These are phyloP conservation scores for Saccostrea cuccullata DNA, from an alignment of 1,140 invertebrate genomes.

Conservation along the genomic window DNA sequence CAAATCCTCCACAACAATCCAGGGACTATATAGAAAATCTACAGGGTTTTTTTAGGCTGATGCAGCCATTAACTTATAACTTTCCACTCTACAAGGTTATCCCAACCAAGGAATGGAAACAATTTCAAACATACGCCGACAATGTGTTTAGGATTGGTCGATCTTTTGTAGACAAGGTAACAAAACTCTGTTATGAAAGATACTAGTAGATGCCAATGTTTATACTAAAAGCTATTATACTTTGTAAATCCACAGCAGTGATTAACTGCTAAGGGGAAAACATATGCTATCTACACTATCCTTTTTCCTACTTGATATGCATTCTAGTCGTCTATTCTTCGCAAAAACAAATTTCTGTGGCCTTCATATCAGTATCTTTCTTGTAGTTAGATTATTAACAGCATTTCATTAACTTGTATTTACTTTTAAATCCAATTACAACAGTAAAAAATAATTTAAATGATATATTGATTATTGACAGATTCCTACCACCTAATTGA, in stretches of 20 bases:
- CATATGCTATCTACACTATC: too few species aligned
- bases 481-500: too few species aligned
- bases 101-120: slow-evolving; percentile 73
- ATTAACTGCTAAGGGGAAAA: too few species aligned
- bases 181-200: background rate
- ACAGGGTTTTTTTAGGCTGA: slow-evolving; percentile 74
- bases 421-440: too few species aligned
- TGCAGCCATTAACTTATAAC: slow-evolving; percentile 77
- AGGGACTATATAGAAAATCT: slow-evolving; percentile 75
- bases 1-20: slow-evolving; percentile 65
- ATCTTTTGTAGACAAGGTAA: slow-evolving; percentile 74
- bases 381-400: too few species aligned
- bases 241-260: background rate
- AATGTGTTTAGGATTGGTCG: slow-evolving; percentile 72
- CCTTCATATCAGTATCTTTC: too few species aligned
- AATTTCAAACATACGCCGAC: slow-evolving; percentile 72
- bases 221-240: background rate
- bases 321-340: too few species aligned
- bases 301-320: too few species aligned
- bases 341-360: too few species aligned
- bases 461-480: too few species aligned
- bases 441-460: too few species aligned
- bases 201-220: background rate
- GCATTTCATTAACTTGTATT: too few species aligned
- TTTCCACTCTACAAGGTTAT: slow-evolving; percentile 75